Base-by-base conservation (phyloP, 2,113 vertebrate genomes). In the Oncorhynchus kisutch region DNA sequence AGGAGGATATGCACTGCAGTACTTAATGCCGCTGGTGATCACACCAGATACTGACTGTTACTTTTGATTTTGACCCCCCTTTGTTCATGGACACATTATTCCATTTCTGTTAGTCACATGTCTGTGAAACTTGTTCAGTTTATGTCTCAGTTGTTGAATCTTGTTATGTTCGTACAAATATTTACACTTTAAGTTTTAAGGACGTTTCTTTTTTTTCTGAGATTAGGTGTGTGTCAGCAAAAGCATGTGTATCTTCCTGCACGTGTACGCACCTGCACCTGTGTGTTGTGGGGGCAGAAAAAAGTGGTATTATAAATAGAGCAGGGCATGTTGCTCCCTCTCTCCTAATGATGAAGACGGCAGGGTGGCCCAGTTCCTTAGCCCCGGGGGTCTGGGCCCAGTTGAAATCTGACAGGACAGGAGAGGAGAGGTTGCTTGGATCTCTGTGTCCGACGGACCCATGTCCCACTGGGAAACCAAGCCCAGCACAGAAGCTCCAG, bases 351-450 rank as follows among this genome's bases (percentile, higher is more conserved):
- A 66, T 27, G 64, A 29, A 14, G 39, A 9, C 2, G 14, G 64
- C 9, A 80, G 89, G 86, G 77, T 88, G 86, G 87, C 88, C 85
- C 88, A 89, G 67, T 89, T 93, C 82, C 84, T 12, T 72, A 83
- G 87, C 86, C 89, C 84, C 87, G 74, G 84, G 77, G 84, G 86
- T 88, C 80, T 85, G 87, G 90, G 88, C 88, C 91, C 89, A 90
- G 86, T 90, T 92, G 88, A 90, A 85, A 90, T 92, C 89, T 91
- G 90, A 91, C 90, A 91, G 84, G 87, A 82, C 49, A 54, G 16
- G 14, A 16, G 9, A 45, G 39, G 39, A 45, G 14, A 54, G 51
- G 51, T 14, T 51, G 49, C 4, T 14, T 73, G 78, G 81, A 88
- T 89, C 84, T 70, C 73, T 14, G 80, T 67, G 79, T 82, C 82